phyloP scores from a whole-genome alignment of 2,888 invertebrate genomes.

The Iselma pallidipennis region DNA sequence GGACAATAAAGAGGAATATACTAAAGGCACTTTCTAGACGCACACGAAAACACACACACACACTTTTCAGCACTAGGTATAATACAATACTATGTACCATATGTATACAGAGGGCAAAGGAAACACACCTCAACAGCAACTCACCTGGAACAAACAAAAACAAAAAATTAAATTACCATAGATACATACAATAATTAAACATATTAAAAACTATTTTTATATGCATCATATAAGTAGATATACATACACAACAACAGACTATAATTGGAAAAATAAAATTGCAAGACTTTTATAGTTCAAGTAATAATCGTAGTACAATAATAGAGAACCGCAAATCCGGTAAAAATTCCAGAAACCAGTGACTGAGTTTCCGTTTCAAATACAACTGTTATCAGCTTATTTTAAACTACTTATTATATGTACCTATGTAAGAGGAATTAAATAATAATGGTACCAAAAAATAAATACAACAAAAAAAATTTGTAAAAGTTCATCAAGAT shows the following conservation, averaged over 20 bases:
- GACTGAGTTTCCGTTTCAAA: background rate
- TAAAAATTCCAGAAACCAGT: background rate
- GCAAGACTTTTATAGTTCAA: background rate
- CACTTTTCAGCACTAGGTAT: background rate
- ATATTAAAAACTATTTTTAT: too few species aligned
- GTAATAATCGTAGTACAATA: background rate
- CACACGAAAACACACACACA: background rate
- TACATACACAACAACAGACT: too few species aligned
- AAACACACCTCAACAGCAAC: background rate
- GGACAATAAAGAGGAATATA: background rate
- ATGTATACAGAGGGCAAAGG: background rate
- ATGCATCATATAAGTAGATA: too few species aligned
- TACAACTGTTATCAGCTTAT: background rate
- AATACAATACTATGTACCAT: background rate
- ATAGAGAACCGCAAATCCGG: background rate
- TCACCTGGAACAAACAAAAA: slow-evolving; percentile 3
- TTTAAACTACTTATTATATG: too few species aligned
- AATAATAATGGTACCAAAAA: background rate
- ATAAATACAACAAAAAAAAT: background rate
- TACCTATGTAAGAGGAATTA: too few species aligned
- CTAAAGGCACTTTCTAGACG: background rate
- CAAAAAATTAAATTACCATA: background rate
- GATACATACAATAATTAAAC: background rate
- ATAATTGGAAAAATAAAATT: too few species aligned
- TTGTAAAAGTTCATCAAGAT: background rate